These are phyloP conservation scores for Psix sp. DNA, from an alignment of 1,140 invertebrate species.

Conservation along the genomic window DNA sequence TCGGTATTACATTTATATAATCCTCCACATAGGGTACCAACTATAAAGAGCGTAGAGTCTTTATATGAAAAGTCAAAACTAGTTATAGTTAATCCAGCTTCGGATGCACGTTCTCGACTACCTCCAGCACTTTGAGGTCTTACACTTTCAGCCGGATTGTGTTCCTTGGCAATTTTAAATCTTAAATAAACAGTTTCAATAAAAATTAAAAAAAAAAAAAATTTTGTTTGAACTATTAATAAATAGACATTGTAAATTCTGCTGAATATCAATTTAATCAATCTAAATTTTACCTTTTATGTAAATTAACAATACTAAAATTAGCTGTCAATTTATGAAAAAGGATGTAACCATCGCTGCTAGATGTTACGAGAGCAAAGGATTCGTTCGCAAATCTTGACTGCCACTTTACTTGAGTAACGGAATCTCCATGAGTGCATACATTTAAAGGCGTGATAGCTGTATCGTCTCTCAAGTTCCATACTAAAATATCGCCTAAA, in stretches of 20 bases:
- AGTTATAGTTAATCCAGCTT: conserved; percentile 72
- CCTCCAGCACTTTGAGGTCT: conserved; percentile 70
- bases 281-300: conserved; percentile 60
- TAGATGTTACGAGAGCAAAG: conserved; percentile 65
- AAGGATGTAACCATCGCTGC: conserved; percentile 71
- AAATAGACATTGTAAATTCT: conserved; percentile 3
- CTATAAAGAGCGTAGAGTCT: conserved; percentile 68
- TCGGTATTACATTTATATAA: conserved; percentile 72
- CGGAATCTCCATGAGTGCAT: conserved; percentile 68
- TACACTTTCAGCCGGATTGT: conserved; percentile 71
- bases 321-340: conserved; percentile 69
- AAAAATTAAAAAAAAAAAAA: conserved; percentile 5
- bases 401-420: conserved; percentile 71
- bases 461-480: conserved; percentile 73
- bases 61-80: conserved; percentile 71
- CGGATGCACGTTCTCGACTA: conserved; percentile 68
- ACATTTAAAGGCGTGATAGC: conserved; percentile 64
- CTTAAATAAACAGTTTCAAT: no score
- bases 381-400: conserved; percentile 65
- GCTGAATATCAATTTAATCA: not conserved
- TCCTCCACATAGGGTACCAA: conserved; percentile 73
- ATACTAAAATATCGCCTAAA: conserved; percentile 69
- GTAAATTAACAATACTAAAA: conserved; percentile 62
- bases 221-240: no score
- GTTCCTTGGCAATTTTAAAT: conserved; percentile 71